A percentile compares a stretch with the other conserved stretches of the same genome.
These are phyloP conservation scores for Ramazzottius varieornatus DNA, from an alignment of 2,888 invertebrate species.

Conservation along the genomic window DNA sequence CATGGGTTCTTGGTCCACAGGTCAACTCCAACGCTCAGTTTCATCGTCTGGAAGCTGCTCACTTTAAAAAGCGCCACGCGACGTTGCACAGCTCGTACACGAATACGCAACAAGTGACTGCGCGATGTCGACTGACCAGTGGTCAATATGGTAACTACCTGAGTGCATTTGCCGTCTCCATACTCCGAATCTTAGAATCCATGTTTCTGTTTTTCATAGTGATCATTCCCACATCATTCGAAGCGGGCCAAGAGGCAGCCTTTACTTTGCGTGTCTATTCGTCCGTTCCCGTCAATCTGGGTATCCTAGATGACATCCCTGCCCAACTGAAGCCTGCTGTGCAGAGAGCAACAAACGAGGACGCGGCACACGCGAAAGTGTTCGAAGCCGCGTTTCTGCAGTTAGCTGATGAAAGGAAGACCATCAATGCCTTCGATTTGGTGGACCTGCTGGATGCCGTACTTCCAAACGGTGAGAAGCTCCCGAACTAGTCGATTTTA, in stretches of 20 bases:
- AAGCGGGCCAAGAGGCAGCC: constrained; percentile 61
- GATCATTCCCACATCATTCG: constrained; percentile 65
- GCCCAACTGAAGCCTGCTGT: not conserved
- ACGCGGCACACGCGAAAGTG: not conserved
- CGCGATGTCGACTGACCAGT: constrained; percentile 46
- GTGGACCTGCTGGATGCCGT: constrained; percentile 68
- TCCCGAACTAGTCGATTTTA: too few relatives aligned
- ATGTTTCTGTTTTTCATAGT: too few relatives aligned
- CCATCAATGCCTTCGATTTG: constrained; percentile 65
- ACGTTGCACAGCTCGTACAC: constrained; percentile 67
- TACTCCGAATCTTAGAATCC: too few relatives aligned
- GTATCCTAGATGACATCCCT: not conserved
- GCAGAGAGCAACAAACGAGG: not conserved
- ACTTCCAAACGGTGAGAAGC: constrained; percentile 43
- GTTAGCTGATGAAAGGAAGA: constrained; percentile 61
- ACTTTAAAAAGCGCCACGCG: constrained; percentile 60
- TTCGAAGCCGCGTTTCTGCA: constrained; percentile 58
- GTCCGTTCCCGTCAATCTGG: constrained; percentile 6
- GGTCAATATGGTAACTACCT: too few relatives aligned
- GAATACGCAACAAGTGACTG: constrained; percentile 54
- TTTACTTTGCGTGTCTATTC: constrained; percentile 60
- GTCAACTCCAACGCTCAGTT: too few relatives aligned
- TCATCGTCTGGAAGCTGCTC: constrained; percentile 20
- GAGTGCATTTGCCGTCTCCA: too few relatives aligned
- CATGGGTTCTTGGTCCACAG: too few relatives aligned